A percentile compares a stretch with the other conserved stretches of the same genome.
phyloP scores from a whole-genome alignment of 2,797 vertebrate species.

The Bucorvus abyssinicus region DNA sequence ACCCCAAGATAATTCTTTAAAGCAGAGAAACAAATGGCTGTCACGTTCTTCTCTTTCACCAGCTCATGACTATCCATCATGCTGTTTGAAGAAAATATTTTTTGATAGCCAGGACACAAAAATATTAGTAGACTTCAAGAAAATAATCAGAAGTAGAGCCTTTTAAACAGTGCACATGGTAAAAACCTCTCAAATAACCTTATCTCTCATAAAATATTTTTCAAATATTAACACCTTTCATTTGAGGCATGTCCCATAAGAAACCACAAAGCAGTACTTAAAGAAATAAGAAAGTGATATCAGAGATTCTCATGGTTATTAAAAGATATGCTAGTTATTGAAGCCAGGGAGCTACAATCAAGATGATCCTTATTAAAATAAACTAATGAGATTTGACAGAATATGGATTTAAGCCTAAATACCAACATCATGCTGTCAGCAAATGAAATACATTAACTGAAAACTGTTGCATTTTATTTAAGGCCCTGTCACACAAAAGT shows the following conservation, averaged over 20 bases:
- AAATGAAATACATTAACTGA: slow-evolving; percentile 31
- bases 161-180: neutral
- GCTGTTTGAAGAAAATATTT: neutral
- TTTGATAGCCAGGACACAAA: neutral
- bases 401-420: slow-evolving; percentile 41
- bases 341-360: neutral
- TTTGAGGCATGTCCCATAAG: neutral
- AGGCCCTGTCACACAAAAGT: neutral
- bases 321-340: neutral
- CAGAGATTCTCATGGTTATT: neutral
- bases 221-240: neutral
- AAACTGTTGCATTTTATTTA: slow-evolving; percentile 28
- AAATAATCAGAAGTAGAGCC: neutral
- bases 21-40: neutral
- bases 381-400: slow-evolving; percentile 48
- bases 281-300: neutral
- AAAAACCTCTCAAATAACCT: neutral
- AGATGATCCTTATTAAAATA: slow-evolving; percentile 26
- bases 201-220: neutral
- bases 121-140: neutral
- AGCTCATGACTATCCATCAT: neutral
- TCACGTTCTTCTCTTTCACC: neutral
- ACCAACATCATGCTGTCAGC: slow-evolving; percentile 28
- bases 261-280: neutral
- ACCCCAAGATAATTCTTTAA: neutral